phyloP scores from a whole-genome alignment of 2,113 vertebrate genomes.

The Chaetops frenatus region DNA sequence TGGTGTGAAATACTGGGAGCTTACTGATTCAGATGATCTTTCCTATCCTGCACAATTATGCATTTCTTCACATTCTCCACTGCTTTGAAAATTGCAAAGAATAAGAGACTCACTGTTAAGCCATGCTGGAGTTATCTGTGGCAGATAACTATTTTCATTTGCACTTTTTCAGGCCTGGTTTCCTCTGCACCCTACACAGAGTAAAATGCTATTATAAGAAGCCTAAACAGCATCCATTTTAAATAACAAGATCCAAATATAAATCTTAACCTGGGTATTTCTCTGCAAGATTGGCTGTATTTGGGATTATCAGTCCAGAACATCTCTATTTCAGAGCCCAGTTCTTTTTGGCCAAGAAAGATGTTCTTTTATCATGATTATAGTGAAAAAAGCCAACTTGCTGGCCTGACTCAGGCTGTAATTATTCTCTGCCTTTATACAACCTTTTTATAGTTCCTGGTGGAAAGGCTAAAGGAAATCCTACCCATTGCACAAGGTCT shows the following conservation, averaged over 20 bases:
- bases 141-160: not conserved
- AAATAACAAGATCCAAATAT: not conserved
- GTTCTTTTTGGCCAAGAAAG: not conserved
- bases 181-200: not conserved
- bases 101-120: not conserved
- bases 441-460: constrained; percentile 17
- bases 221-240: not conserved
- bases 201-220: not conserved
- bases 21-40: not conserved
- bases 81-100: not conserved
- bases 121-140: not conserved
- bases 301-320: constrained; percentile 30
- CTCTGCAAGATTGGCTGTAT: not conserved
- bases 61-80: not conserved
- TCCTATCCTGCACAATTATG: not conserved
- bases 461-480: constrained; percentile 15
- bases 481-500: not conserved
- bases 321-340: constrained; percentile 15
- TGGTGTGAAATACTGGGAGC: not conserved
- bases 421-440: not conserved
- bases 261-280: constrained; percentile 16
- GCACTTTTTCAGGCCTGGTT: not conserved
- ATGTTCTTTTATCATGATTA: constrained; percentile 2
- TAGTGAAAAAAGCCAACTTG: constrained; percentile 8
- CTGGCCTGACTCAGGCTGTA: not conserved